A percentile compares a stretch with the other conserved stretches of the same genome.
These are phyloP conservation scores for Beris chalybata DNA, from an alignment of 2,888 invertebrate species.

Conservation along the genomic window DNA sequence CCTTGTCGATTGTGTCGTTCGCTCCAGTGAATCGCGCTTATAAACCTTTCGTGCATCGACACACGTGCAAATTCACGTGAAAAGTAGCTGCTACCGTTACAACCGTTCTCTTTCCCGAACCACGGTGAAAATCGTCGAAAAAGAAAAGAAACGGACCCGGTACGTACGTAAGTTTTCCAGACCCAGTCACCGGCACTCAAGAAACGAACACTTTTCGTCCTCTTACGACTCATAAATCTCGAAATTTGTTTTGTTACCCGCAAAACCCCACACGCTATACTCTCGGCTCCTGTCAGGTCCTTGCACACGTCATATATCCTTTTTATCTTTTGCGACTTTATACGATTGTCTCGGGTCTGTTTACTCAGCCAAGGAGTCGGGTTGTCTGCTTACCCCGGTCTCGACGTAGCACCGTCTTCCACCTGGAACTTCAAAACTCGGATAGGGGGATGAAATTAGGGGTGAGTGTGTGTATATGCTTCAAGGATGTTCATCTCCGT, in stretches of 20 bases:
- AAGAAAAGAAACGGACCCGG: constrained; percentile 20
- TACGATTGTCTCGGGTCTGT: constrained; percentile 37
- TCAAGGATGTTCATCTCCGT: constrained; percentile 38
- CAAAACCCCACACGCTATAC: constrained; percentile 17
- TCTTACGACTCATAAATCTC: constrained; percentile 26
- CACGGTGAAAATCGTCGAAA: neutral
- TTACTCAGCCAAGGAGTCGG: constrained; percentile 20
- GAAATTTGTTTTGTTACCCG: constrained; percentile 31
- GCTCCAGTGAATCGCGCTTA: constrained; percentile 18
- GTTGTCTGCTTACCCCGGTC: neutral
- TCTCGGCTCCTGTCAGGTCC: constrained; percentile 8
- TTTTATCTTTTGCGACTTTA: constrained; percentile 32
- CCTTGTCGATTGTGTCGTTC: constrained; percentile 23
- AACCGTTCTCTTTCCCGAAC: neutral
- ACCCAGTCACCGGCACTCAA: constrained; percentile 1
- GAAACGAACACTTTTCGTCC: constrained; percentile 11
- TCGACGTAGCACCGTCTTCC: too few relatives aligned
- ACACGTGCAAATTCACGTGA: constrained; percentile 33
- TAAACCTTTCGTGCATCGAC: constrained; percentile 21
- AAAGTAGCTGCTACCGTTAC: constrained; percentile 17
- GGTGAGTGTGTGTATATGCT: constrained; percentile 19
- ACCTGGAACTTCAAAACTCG: neutral
- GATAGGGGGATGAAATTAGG: neutral
- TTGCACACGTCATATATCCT: constrained; percentile 31
- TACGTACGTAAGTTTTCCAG: constrained; percentile 18